Conservation (phyloP, 2,113 vertebrate species). For the Myocastor coypus region DNA sequence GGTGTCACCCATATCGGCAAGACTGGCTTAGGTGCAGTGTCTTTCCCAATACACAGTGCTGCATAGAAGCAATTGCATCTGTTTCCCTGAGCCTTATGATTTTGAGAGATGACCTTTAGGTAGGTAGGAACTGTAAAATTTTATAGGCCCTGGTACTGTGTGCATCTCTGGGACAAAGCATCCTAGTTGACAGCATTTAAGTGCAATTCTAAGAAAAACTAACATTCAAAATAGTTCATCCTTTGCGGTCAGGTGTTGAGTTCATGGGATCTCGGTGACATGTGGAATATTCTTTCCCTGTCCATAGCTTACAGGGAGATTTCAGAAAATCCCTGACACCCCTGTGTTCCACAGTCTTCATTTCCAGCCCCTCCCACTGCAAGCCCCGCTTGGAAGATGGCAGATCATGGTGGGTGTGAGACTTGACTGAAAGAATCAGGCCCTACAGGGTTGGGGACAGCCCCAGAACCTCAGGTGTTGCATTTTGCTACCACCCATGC, state of each 20-base stretch:
- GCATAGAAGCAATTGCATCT: not conserved
- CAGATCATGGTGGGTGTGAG: not conserved
- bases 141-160: not conserved
- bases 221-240: not conserved
- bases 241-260: not conserved
- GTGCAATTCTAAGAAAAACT: not conserved
- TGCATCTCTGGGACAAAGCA: not conserved
- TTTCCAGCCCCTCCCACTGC: not conserved
- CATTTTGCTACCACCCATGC: not conserved
- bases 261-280: not conserved
- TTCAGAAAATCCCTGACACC: not conserved
- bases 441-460: not conserved
- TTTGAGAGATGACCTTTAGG: not conserved
- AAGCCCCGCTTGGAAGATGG: not conserved
- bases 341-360: not conserved
- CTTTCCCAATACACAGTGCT: not conserved
- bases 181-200: not conserved
- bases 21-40: not conserved
- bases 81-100: not conserved
- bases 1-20: not conserved
- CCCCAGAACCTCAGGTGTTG: not conserved
- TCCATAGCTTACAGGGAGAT: not conserved
- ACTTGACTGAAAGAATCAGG: not conserved
- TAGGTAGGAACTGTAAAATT: not conserved
- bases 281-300: not conserved